Percentiles rank a stretch among this genome's conserved stretches.
Evolutionary conservation across 2,113 vertebrate genomes (phyloP).

Genomic region (Litocranius walleri): DNA sequence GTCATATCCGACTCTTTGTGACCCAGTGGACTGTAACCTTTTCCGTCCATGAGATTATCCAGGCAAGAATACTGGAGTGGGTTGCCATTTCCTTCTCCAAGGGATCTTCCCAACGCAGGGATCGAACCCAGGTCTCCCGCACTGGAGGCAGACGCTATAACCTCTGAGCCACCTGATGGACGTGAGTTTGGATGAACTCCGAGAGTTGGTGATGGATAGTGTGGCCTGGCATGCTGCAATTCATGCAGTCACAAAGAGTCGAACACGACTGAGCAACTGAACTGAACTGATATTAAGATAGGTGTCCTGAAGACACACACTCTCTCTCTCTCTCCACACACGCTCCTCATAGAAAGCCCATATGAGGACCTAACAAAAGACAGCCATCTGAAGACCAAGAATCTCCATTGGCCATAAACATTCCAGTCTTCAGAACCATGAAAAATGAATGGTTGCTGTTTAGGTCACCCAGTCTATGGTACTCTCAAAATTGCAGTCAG

Average conservation of each 20-base stretch:
- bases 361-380: neutral
- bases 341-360: neutral
- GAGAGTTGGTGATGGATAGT: fast-evolving
- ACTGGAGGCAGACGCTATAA: no score
- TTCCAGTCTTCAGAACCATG: neutral
- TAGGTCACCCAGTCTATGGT: neutral
- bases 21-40: no score
- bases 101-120: no score
- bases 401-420: neutral
- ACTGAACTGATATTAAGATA: neutral
- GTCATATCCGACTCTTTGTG: no score
- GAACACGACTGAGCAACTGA: no score
- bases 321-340: neutral
- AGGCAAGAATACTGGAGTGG: no score
- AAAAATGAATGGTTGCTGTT: neutral
- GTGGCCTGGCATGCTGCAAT: no score
- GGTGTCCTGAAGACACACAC: neutral
- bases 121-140: no score
- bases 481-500: neutral
- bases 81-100: no score
- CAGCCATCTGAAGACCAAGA: neutral
- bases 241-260: fast-evolving
- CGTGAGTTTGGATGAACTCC: no score
- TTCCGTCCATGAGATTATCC: no score
- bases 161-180: no score